Base-by-base conservation (phyloP, 1,140 invertebrate genomes). In the Drosophila murphyi region DNA sequence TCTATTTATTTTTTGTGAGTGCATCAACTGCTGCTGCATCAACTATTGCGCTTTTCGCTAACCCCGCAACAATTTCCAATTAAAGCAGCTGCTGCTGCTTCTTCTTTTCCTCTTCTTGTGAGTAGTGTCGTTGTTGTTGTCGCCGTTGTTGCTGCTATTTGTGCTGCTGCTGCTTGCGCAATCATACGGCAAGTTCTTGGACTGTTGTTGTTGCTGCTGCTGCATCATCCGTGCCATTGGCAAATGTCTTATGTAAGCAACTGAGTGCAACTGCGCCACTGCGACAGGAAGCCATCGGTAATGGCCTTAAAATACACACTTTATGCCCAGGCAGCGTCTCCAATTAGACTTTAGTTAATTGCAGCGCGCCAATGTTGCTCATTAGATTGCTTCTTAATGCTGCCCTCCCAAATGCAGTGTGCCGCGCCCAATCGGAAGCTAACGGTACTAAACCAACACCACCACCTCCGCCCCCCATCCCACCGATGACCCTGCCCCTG, bases 291-390 rank as follows among this genome's bases (percentile, higher is more conserved):
- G 83, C 77, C 85, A 89, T 87, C 85, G 78, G 80, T 87, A 87
- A 87, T 87, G 83, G 85, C 77, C 83, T 89, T 87, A 87, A 87
- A 87, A 88, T 89, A 87, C 83, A 87, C 83, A 83, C 77, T 87
- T 87, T 87, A 87, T 87, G 83, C 83, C 85, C 83, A 69, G 80
- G 69, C 77, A 72, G 32, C 60, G 60, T 63, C 83, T 72, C 80
- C 83, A 87, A 87, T 87, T 87, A 87, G 83, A 88, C 65, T 67
- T 73, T 72, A 82, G 83, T 83, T 87, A 87, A 87, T 89, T 87
- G 85, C 82, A 81, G 78, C 78, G 80, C 64, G 76, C 76, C 83
- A 68, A 79, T 82, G 76, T 83, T 89, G 83, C 77, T 82, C 80
- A 85, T 85, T 85, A 77, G 57, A 67, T 71, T 70, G 32, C 35